Base-by-base conservation (phyloP, 1,140 invertebrate genomes). In the Cotesia chilonis region DNA sequence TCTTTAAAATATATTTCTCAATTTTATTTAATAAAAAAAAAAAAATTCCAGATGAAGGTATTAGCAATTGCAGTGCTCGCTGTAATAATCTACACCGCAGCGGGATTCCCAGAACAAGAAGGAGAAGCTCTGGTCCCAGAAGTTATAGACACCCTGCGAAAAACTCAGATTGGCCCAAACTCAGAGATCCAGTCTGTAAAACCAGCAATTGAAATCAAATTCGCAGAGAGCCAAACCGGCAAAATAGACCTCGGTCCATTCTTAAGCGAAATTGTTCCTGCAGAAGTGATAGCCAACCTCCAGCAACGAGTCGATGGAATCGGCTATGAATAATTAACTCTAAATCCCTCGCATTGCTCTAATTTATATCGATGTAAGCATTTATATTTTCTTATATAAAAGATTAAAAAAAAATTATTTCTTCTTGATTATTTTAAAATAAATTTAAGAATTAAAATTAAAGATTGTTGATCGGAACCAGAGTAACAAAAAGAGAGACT, bases 171-270 rank as follows among this genome's bases (percentile, higher is more conserved):
- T 60, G 94, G 95, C 75, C 93, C 94, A 4, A 93, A 94, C 79
- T 93, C 94, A n/a, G 90, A 92, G 76, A 95, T 95, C 70, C 93
- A 95, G 80, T 93, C 93, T 80, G 94, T 95, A 0, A 92, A 94
- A 86, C 93, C 94, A 85, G 93, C 93, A 20, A 94, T 94, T 57
- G 93, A 95, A 84, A 83, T 95, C 75, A 93, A 92, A 0, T 93
- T 93, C 0, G 28, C 28, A 94, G 93, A 80, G 93, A 95, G 82
- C 92, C 92, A 41, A 95, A 95, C 72, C 93, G 93, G 95, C 83
- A 90, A 90, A 77, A 93, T 95, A 82, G 93, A 94, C 83, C 88
- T 95, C 0, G 92, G 92, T 81, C 91, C 93, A 79, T 94, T 95
- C 74, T 87, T 95, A 17, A 93, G 93, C 4, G 93, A 93, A 74